Base-by-base conservation (phyloP, 2,888 invertebrate genomes). In the Adela reaumurella region DNA sequence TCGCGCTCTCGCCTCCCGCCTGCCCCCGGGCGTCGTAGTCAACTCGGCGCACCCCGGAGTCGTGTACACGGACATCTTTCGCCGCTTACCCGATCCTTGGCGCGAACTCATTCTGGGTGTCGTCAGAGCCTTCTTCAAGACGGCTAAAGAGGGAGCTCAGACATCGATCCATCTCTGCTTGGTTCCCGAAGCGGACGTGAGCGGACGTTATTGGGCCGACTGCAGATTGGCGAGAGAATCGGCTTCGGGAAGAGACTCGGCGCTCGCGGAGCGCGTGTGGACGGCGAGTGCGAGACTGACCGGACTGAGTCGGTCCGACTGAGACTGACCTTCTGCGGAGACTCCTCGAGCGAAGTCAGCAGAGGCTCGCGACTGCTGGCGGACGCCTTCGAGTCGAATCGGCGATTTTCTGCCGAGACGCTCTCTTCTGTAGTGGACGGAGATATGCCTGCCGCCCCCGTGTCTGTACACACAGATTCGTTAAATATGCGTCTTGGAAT, bases 31-130 rank as follows among this genome's bases (percentile, higher is more conserved):
- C 3, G 85, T 93, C 0, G 89, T 88, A 0, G 90, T 84, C 0
- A 94, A 94, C 62, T 87, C 85, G 54, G 66, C 93, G 46, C 93
- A 94, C 69, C 94, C 94, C 0, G 94, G 94, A 11, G 71, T 90
- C 63, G 88, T 92, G 35, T 86, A 87, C 62, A 89, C 89, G 0
- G 87, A 88, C 19, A 90, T 92, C 47, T 90, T 88, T 83, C 78
- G 86, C 29, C 86, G 80, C 56, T 67, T 82, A 11, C 82, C 84
- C 0, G 46, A 52, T 1, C 5, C 48, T 2, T 0, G 35, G 0
- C 63, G 83, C 1, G 84, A 80, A 17, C 68, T 83, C 0, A 53
- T 87, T 53, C 63, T 74, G 52, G 58, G 82, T 4, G 64, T 88
- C 2, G 69, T 84, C 1, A 83, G 83, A 57, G 65, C 79, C 1